Base-by-base conservation (phyloP, 2,113 vertebrate species). In the Xiphias gladius region DNA sequence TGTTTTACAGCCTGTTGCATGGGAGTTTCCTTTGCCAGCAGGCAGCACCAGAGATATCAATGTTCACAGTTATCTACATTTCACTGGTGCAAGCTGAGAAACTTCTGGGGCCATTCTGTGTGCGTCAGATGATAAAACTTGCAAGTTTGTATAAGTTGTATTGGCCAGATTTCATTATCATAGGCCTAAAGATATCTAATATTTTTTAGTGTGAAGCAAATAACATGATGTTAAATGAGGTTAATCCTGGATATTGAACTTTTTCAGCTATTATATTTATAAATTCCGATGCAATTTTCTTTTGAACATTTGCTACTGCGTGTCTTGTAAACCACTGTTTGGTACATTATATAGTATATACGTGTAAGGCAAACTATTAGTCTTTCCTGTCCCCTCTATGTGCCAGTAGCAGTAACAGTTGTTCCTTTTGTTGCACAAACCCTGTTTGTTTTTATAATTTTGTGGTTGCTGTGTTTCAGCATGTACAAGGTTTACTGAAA, bases 401-500 rank as follows among this genome's bases (percentile, higher is more conserved):
- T 67, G 30, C 11, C 7, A 43, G 41, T 59, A 73, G 39, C 46
- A 69, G 69, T 46, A 58, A 54, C 55, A 73, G 39, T 37, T 28
- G 39, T 50, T 11, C 58, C 7, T 57, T 50, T 65, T 76, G 77
- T 79, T 71, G 67, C 80, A 80, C 30, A 79, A 74, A 70, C 62
- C 58, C 13, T 79, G 35, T 85, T 84, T 88, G 84, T 88, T 88
- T 63, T 55, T 90, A 52, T 37, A 19, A 79, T 72, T 39, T 48
- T 79, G 77, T 54, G 48, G 78, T 88, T 84, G 83, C 83, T 71
- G 58, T 84, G 79, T 84, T 90, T 82, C 41, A 78, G 69, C 64
- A 59, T 77, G 35, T 48, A 20, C 72, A 50, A 17, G 81, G 89
- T 91, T 92, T 86, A 92, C 83, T 87, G 85, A 91, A 88, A 90